Percentiles rank a stretch among this genome's conserved stretches.
Conservation (phyloP, 2,888 invertebrate species). For the Melanophora roralis region DNA sequence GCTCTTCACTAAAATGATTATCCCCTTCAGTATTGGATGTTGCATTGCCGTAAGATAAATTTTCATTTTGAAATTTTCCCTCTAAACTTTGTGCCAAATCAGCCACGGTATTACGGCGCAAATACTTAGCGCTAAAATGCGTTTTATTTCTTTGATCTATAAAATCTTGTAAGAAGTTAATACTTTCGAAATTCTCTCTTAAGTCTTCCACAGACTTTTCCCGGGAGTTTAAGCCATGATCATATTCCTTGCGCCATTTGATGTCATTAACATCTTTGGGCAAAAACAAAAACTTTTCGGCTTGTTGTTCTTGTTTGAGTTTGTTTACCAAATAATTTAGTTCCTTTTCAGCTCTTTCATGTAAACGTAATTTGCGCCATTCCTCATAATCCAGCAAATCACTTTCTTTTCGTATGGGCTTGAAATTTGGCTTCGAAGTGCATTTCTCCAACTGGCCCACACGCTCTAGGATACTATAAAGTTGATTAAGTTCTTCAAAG, state of each 20-base stretch:
- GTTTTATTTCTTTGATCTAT: constrained; percentile 72
- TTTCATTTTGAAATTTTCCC: constrained; percentile 78
- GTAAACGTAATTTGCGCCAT: constrained; percentile 88
- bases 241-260: constrained; percentile 86
- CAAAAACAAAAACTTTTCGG: constrained; percentile 89
- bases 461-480: constrained; percentile 90
- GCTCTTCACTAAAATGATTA: constrained; percentile 84
- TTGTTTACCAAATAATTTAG: constrained; percentile 86
- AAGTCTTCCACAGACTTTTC: constrained; percentile 93
- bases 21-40: constrained; percentile 71
- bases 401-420: constrained; percentile 85
- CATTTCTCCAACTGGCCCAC: constrained; percentile 89
- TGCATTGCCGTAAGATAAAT: constrained; percentile 58
- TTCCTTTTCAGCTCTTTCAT: constrained; percentile 90
- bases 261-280: constrained; percentile 85
- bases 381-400: constrained; percentile 92
- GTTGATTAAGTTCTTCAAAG: constrained; percentile 90
- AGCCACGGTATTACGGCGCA: constrained; percentile 89
- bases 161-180: constrained; percentile 79
- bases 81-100: constrained; percentile 86
- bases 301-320: constrained; percentile 86
- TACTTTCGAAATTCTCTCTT: constrained; percentile 85
- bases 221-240: constrained; percentile 87
- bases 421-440: constrained; percentile 83
- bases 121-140: constrained; percentile 77